phyloP scores from a whole-genome alignment of 2,888 invertebrate genomes.

The Euspilapteryx auroguttella region DNA sequence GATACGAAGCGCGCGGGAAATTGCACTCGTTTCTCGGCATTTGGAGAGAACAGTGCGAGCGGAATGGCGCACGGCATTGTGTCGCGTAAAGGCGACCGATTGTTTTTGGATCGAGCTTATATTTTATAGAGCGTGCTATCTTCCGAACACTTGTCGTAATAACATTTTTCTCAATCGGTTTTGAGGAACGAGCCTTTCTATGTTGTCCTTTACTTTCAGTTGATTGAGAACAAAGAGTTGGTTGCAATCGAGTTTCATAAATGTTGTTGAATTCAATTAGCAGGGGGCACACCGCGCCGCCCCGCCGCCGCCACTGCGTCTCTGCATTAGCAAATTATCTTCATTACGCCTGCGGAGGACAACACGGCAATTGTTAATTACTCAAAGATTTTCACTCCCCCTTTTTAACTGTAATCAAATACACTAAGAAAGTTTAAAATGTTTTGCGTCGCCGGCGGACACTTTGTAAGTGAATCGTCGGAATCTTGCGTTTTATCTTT shows the following conservation, averaged over 20 bases:
- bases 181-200: not conserved
- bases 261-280: constrained; percentile 32
- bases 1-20: constrained; percentile 48
- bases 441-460: not conserved
- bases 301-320: constrained; percentile 15
- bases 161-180: not conserved
- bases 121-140: constrained; percentile 29
- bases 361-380: constrained; percentile 27
- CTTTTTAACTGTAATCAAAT: constrained; percentile 11
- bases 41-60: constrained; percentile 36
- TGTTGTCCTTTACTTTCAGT: too few species aligned
- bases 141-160: constrained; percentile 16
- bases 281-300: constrained; percentile 8
- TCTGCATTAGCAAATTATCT: constrained; percentile 27
- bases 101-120: constrained; percentile 23
- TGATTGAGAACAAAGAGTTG: too few species aligned
- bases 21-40: constrained; percentile 44
- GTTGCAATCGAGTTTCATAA: too few species aligned
- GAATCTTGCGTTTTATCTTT: too few species aligned
- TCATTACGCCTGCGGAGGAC: constrained; percentile 22
- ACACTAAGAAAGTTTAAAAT: constrained; percentile 2
- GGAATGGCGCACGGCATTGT: constrained; percentile 41
- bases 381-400: constrained; percentile 19
- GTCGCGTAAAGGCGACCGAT: constrained; percentile 30
- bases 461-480: not conserved